Evolutionary conservation across 2,113 vertebrate genomes (phyloP), one percentile per base, ranked within the genome.

Genomic region (Pseudorectes ferrugineus): DNA sequence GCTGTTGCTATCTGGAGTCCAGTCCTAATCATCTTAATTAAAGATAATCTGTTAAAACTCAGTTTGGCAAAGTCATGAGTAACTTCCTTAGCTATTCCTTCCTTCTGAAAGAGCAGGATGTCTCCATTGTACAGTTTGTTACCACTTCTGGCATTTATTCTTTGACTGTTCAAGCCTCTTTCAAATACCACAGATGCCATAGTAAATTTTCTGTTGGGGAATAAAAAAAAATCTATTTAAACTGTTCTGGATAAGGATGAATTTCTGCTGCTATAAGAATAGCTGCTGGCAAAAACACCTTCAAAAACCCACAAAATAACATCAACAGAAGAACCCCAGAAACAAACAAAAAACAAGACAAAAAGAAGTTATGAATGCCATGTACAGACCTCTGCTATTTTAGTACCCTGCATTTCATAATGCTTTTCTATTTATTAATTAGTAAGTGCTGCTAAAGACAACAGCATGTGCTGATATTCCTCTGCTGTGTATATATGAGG

Each of bases 161-260:
- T 57, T 81, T 61, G 46, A 7, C 17, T 71, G 4, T 45, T 74
- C 16, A 74, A 51, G 24, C 20, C 28, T 77, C 35, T 42, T 85
- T 59, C 31, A 55, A 42, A 63, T 42, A 55, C 6, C 43, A 67
- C 16, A 66, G 33, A 72, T 4, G 1, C 12, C 68, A 35, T 31
- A 72, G 63, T 16, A 28, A 54, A 26, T 68, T 86, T 92, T 75
- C 38, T 85, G 17, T 54, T 5, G 1, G 17, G 12, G 4, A 86
- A 78, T 76, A 22, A 61, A 68, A 61, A 68, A 52, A 92, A 40
- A 38, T 38, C 33, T 68, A 22, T 94, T 75, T 84, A 65, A 94
- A 91, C 25, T 82, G 10, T 26, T 73, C 17, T 66, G n/a, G 18
- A 25, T 17, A 83, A 79, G 12, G 58, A 48, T 51, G 5, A 25